phyloP scores from a whole-genome alignment of 2,797 vertebrate genomes.

The Scyliorhinus canicula region DNA sequence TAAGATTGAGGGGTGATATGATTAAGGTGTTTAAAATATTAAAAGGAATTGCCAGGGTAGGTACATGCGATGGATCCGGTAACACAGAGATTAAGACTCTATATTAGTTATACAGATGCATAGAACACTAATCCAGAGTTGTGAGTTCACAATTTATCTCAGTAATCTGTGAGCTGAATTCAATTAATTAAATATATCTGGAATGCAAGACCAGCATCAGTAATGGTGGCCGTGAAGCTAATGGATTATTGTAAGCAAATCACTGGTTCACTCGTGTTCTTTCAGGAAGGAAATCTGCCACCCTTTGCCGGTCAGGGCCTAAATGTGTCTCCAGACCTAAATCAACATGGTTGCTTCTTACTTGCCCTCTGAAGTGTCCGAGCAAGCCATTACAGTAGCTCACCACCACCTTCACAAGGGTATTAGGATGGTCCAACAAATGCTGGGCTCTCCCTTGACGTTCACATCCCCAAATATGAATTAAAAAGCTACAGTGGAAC shows the following conservation, averaged over 20 bases:
- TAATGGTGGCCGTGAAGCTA: too few species aligned
- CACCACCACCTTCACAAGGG: too few species aligned
- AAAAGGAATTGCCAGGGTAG: neutral
- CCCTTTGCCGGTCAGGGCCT: neutral
- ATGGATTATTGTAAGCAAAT: neutral
- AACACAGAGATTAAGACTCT: too few species aligned
- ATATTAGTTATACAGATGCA: too few species aligned
- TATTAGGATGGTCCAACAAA: neutral
- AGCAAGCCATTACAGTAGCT: neutral
- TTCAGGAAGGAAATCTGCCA: neutral
- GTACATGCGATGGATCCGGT: too few species aligned
- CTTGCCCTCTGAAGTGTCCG: neutral
- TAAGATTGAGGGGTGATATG: neutral
- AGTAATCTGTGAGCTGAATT: neutral
- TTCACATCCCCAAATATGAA: neutral
- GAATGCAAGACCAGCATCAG: neutral
- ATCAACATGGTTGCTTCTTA: neutral
- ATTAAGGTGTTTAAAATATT: neutral
- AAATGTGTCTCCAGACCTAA: neutral
- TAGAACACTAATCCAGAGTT: neutral
- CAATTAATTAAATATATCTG: neutral
- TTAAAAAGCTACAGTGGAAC: neutral
- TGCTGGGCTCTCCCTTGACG: neutral
- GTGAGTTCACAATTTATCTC: neutral
- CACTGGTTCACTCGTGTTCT: neutral